Evolutionary conservation across 2,113 vertebrate genomes (phyloP), one percentile per base, ranked within the genome.

Genomic region (Microtus ochrogaster): DNA sequence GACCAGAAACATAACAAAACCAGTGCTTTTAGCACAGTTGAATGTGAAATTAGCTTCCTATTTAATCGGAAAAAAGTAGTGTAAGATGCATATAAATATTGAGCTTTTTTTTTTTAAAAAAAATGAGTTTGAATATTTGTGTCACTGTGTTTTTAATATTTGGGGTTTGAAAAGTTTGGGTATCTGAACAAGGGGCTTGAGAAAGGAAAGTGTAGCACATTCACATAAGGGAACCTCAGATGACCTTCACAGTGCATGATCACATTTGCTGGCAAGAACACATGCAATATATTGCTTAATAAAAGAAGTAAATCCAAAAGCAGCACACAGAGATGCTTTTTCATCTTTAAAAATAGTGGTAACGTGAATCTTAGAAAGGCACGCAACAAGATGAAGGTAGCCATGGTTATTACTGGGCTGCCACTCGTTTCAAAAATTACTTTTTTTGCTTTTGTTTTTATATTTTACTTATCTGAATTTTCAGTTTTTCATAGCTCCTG

Each of bases 311-410:
- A 39, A 61, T 16, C 4, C 61, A 90, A 74, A 70, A 88, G 47
- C 44, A 82, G 16, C 47, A 36, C 39, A 55, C 30, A 91, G 17
- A 17, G 0, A 41, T 66, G 3, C 44, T 7, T 55, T 77, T 47
- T 94, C 63, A 74, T 84, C 47, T 81, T 87, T 87, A 77, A 49
- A 96, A 95, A 85, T 41, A 82, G 14, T 30, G 61, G 41, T n/a
- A 91, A 41, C 5, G 90, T 11, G 14, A 93, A 83, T 14, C 28
- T 16, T 91, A 17, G 55, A 83, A 87, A 17, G 36, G 61, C 58
- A 49, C 3, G 12, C 19, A 36, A 49, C 61, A 82, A 70, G 61
- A 44, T 39, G 9, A 79, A 94, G 39, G 61, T 3, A 87, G 63
- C 22, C 86, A 26, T 36, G 2, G 36, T 91, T 85, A 66, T n/a